Conservation (phyloP, 2,888 invertebrate species). For the Tillus elongatus region DNA sequence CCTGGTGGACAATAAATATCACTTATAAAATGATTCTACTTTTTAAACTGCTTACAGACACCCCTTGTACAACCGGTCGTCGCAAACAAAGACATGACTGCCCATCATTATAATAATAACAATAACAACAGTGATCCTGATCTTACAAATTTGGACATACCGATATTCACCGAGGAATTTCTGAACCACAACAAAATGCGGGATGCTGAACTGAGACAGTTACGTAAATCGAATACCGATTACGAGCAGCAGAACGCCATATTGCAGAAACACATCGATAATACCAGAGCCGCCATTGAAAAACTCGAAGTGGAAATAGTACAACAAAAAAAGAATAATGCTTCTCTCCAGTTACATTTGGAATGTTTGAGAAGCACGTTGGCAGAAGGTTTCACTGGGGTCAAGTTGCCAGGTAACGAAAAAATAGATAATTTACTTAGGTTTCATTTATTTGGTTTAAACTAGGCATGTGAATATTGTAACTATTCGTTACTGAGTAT, state of each 20-base stretch:
- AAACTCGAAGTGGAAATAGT: constrained; percentile 78
- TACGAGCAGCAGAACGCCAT: constrained; percentile 93
- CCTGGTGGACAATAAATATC: no score
- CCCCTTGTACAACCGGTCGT: no score
- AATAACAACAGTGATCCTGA: no score
- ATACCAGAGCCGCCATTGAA: constrained; percentile 80
- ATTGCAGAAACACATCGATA: constrained; percentile 89
- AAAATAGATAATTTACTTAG: no score
- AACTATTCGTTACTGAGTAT: no score
- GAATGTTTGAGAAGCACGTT: constrained; percentile 67
- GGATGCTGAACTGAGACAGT: constrained; percentile 78
- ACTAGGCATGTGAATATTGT: no score
- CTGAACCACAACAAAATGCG: constrained; percentile 91
- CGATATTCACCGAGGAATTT: constrained; percentile 96
- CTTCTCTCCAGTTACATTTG: constrained; percentile 70
- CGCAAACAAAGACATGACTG: no score
- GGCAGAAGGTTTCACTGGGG: constrained; percentile 56
- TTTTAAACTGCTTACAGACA: no score
- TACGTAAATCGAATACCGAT: constrained; percentile 84
- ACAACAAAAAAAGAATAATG: constrained; percentile 74
- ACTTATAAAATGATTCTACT: no score
- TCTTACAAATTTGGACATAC: constrained; percentile 76
- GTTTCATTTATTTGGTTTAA: no score
- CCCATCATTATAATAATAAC: no score
- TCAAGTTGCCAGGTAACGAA: constrained; percentile 68